Percentiles rank a stretch among this genome's conserved stretches.
Conservation (phyloP, 1,140 invertebrate genomes). For the Diachasmimorpha longicaudata region DNA sequence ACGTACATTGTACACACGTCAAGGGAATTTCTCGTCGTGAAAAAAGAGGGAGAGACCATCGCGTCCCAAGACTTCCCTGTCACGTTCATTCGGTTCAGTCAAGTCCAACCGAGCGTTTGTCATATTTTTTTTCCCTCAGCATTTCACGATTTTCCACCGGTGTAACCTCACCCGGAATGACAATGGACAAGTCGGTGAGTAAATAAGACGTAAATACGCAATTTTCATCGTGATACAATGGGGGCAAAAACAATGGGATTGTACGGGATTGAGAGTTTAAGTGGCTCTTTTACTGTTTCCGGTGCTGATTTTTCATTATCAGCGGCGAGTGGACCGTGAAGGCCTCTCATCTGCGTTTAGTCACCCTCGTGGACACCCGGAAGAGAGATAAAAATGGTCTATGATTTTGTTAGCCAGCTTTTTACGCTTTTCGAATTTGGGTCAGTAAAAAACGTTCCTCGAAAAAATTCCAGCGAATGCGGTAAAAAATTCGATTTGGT, state of each 20-base stretch:
- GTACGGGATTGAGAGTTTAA: not conserved
- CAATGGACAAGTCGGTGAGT: not conserved
- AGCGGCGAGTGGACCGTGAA: slow-evolving; percentile 7
- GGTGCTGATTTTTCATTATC: slow-evolving; percentile 18
- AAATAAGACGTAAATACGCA: not conserved
- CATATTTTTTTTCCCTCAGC: not conserved
- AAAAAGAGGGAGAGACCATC: not conserved
- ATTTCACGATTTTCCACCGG: not conserved
- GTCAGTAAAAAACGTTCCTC: too few relatives aligned
- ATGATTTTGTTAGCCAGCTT: not conserved
- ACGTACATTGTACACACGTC: not conserved
- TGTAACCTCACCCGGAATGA: not conserved
- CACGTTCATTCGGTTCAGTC: not conserved
- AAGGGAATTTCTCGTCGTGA: not conserved
- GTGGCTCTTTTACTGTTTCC: not conserved
- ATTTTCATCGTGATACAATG: not conserved
- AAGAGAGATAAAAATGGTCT: not conserved
- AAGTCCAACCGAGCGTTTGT: not conserved
- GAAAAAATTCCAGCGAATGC: too few relatives aligned
- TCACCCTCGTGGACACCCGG: not conserved
- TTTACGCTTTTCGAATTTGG: not conserved
- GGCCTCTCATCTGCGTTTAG: not conserved
- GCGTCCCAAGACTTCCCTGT: not conserved
- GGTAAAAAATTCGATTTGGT: too few relatives aligned
- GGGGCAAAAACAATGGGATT: not conserved